phyloP scores from a whole-genome alignment of 2,888 invertebrate genomes.

The Chesias legatella region DNA sequence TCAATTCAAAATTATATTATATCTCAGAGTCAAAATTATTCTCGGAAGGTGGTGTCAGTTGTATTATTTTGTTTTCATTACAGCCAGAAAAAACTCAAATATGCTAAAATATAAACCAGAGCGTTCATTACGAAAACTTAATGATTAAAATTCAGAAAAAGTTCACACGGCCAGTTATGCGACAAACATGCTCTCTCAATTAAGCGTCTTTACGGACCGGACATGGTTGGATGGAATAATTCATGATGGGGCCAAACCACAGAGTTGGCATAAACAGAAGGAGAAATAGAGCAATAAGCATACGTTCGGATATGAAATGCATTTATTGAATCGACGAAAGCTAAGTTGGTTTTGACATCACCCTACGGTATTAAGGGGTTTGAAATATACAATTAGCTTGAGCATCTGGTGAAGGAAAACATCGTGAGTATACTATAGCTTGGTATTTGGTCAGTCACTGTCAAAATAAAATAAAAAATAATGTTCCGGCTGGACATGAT shows the following conservation, averaged over 20 bases:
- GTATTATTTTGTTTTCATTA: conserved; percentile 9
- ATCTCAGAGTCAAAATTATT: conserved; percentile 6
- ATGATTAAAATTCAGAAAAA: conserved; percentile 54
- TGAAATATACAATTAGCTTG: too few relatives aligned
- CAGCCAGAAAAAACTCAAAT: conserved; percentile 14
- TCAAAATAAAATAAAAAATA: too few relatives aligned
- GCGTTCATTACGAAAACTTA: conserved; percentile 26
- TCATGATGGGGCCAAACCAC: conserved; percentile 54
- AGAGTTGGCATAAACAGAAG: conserved; percentile 30
- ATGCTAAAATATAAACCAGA: conserved; percentile 30
- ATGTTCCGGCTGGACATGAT: too few relatives aligned
- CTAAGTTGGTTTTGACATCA: too few relatives aligned
- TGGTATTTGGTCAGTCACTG: too few relatives aligned
- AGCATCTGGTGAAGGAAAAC: too few relatives aligned
- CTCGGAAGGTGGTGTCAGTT: conserved; percentile 7
- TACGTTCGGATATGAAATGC: too few relatives aligned
- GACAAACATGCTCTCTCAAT: conserved; percentile 70
- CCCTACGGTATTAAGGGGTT: too few relatives aligned
- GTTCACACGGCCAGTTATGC: conserved; percentile 61
- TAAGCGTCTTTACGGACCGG: conserved; percentile 63
- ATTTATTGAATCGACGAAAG: too few relatives aligned
- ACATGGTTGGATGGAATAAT: conserved; percentile 63
- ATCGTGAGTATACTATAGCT: too few relatives aligned
- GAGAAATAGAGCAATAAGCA: too few relatives aligned
- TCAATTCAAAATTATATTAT: too few relatives aligned